phyloP scores from a whole-genome alignment of 2,888 invertebrate genomes.

The Merodon equestris region DNA sequence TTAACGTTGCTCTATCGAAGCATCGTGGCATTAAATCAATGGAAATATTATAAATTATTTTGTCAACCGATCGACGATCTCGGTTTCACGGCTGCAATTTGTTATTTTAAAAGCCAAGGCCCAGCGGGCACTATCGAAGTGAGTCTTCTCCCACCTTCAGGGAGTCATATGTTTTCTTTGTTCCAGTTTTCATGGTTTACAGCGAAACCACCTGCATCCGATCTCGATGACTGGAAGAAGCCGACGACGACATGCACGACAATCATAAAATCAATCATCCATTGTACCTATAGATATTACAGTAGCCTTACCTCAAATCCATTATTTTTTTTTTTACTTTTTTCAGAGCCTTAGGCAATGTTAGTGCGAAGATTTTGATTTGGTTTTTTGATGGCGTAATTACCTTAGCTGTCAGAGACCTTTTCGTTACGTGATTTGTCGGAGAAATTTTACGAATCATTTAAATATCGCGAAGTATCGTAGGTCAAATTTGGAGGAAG shows the following conservation, averaged over 20 bases:
- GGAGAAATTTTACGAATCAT: too few relatives aligned
- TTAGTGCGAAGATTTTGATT: constrained; percentile 1
- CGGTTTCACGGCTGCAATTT: constrained; percentile 28
- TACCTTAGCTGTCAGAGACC: too few relatives aligned
- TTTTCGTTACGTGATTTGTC: too few relatives aligned
- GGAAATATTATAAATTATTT: constrained; percentile 65
- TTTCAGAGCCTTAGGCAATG: constrained; percentile 12
- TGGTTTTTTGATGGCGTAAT: background rate
- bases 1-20: constrained; percentile 23
- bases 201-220: constrained; percentile 39
- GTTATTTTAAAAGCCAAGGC: too few relatives aligned
- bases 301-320: constrained; percentile 27
- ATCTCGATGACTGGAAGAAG: constrained; percentile 11
- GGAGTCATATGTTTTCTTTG: background rate
- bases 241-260: constrained; percentile 23
- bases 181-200: too few relatives aligned
- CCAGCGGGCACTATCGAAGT: constrained; percentile 13
- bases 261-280: constrained; percentile 51
- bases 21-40: constrained; percentile 55
- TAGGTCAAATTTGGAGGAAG: too few relatives aligned
- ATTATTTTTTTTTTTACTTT: constrained; percentile 42
- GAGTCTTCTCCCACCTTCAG: background rate
- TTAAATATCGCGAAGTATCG: too few relatives aligned
- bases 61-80: constrained; percentile 50
- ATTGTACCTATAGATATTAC: constrained; percentile 48